Evolutionary conservation across 2,113 vertebrate genomes (phyloP).

Genomic region (Dipodomys merriami): DNA sequence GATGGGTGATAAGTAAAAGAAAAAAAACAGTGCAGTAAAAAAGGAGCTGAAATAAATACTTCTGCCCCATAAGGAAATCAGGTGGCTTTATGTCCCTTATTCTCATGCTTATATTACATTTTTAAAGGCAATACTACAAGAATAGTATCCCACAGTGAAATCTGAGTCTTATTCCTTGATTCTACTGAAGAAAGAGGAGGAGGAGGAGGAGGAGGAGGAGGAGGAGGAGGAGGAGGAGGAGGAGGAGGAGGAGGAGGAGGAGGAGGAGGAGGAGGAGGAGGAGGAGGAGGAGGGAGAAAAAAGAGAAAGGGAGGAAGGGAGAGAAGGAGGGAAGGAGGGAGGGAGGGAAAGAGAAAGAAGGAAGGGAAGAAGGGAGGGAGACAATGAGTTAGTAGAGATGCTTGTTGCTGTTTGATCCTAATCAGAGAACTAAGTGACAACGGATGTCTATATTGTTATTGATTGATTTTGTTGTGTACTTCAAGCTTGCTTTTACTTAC

Average conservation of each 20-base stretch:
- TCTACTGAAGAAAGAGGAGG: constrained; percentile 21
- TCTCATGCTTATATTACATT: not conserved
- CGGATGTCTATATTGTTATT: not conserved
- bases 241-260: too few species aligned
- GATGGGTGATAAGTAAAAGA: not conserved
- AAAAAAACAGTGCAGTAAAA: constrained; percentile 5
- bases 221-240: too few species aligned
- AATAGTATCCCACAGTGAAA: not conserved
- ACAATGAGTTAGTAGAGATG: not conserved
- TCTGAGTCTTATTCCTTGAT: constrained; percentile 18
- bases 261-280: too few species aligned
- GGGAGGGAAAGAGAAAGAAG: too few species aligned
- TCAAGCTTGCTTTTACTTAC: constrained; percentile 37
- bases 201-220: not conserved
- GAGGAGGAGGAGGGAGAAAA: not conserved
- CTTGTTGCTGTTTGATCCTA: constrained; percentile 19
- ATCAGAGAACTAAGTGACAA: constrained; percentile 31
- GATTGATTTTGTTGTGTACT: constrained; percentile 35
- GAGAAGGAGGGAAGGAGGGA: too few species aligned
- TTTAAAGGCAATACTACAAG: constrained; percentile 3
- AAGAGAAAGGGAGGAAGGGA: not conserved
- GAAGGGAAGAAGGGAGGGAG: too few species aligned
- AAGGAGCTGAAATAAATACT: constrained; percentile 44
- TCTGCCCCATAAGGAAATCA: constrained; percentile 41
- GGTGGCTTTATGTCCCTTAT: not conserved